Base-by-base conservation (phyloP, 2,888 invertebrate species). In the Drosophila neutralis region DNA sequence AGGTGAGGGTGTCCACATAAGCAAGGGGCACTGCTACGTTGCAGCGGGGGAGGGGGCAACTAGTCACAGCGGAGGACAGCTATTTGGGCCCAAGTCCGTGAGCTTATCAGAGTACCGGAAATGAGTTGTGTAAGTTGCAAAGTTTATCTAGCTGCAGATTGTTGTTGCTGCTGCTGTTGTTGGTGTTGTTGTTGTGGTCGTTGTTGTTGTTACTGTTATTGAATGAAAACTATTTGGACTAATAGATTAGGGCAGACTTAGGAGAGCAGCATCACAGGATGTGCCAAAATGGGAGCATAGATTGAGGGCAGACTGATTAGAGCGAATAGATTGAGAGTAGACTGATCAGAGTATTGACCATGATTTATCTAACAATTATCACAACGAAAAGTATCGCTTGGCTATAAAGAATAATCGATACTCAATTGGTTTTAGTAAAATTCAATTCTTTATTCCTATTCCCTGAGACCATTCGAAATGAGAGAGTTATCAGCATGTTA, bases 121-220 rank as follows among this genome's bases (percentile, higher is more conserved):
- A 85, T 90, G 85, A 85, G 84, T 85, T 85, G 90, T 83, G 83
- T 81, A 78, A 73, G 70, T 78, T 89, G 89, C 89, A 87, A 83
- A 78, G 79, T 84, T 87, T 69, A 83, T 72, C 58, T 61, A 36
- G 58, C 61, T 62, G n/a, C 40, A 61, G 29, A 51, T 51, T 33
- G 62, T 38, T 48, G 70, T 33, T 27, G 42, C 49, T 67, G 57
- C 31, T 52, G 38, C 42, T 42, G 38, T 48, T 40, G 42, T 3
- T 42, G 38, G 2, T 35, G 36, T 4, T 33, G 33, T 2, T 57
- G 56, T 51, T 35, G 52, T 53, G 59, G 60, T 29, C 45, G 38
- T 48, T 42, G 40, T 57, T 62, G 56, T 51, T 35, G 52, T 53
- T 64, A 57, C 29, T 51, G 45, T 48, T 42, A 36, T 60, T 42